A percentile compares a stretch with the other conserved stretches of the same genome.
Evolutionary conservation across 2,113 vertebrate species (phyloP).

Genomic region (Chlorodrepanis virens): DNA sequence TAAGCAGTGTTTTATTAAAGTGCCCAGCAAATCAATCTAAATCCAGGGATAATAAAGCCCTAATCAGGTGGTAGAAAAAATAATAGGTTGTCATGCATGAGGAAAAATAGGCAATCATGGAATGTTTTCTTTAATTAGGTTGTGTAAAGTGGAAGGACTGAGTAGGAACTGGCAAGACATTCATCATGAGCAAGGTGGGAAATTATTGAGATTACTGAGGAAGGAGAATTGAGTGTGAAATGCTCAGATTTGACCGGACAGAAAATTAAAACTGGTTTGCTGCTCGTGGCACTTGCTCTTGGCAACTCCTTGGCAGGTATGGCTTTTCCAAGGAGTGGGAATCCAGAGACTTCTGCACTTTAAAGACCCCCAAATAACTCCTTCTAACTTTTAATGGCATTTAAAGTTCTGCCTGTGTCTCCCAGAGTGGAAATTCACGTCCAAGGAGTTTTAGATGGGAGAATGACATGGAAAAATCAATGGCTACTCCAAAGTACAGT

Average conservation of each 20-base stretch:
- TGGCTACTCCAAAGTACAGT: not conserved
- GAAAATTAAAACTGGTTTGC: constrained; percentile 71
- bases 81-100: constrained; percentile 99
- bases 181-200: constrained; percentile 99
- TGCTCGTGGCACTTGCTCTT: constrained; percentile 47
- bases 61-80: constrained; percentile 99
- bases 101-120: constrained; percentile 99
- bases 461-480: not conserved
- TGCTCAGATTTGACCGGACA: constrained; percentile 76
- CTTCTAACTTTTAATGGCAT: not conserved
- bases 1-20: constrained; percentile 98
- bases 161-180: constrained; percentile 90
- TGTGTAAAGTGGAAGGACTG: constrained; percentile 93
- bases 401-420: not conserved
- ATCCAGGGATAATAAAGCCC: constrained; percentile 99
- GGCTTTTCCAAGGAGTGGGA: not conserved
- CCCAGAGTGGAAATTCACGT: not conserved
- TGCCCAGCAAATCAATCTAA: constrained; percentile 99
- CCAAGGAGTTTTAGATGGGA: not conserved
- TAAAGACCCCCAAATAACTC: not conserved
- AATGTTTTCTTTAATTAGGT: constrained; percentile 99
- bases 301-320: constrained; percentile 65
- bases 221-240: constrained; percentile 83
- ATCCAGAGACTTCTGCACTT: not conserved
- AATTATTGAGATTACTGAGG: constrained; percentile 96